Evolutionary conservation across 2,888 invertebrate species (phyloP).

Genomic region (Chrysopilus asiliformis): DNA sequence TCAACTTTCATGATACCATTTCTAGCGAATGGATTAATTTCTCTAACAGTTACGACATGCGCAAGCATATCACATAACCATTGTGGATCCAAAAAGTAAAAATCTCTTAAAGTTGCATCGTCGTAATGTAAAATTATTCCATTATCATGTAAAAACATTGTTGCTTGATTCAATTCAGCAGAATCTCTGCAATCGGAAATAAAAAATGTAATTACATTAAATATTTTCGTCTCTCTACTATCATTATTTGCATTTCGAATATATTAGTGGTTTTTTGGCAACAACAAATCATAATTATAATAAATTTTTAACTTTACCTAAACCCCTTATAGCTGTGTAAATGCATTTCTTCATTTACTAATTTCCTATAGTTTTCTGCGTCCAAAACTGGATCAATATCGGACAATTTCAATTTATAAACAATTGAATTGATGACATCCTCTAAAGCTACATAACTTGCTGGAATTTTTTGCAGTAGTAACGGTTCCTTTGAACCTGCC

Average conservation of each 20-base stretch:
- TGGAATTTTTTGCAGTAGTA: conserved; percentile 89
- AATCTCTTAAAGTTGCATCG: conserved; percentile 83
- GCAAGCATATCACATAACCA: conserved; percentile 98
- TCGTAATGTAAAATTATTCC: conserved; percentile 90
- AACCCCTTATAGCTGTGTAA: conserved; percentile 34
- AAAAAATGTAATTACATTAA: background rate
- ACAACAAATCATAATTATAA: background rate
- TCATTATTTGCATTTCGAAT: no score
- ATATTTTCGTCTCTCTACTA: no score
- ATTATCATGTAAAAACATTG: conserved; percentile 94
- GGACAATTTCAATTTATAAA: conserved; percentile 55
- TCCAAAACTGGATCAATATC: conserved; percentile 69
- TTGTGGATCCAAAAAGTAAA: conserved; percentile 94
- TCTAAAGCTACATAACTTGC: conserved; percentile 91
- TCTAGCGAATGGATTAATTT: conserved; percentile 89
- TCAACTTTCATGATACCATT: conserved; percentile 90
- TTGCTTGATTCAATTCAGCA: conserved; percentile 87
- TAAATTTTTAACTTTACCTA: conserved; percentile 16
- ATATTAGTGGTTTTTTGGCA: no score
- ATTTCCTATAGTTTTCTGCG: conserved; percentile 57
- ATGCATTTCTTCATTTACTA: conserved; percentile 35
- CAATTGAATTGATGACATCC: conserved; percentile 74
- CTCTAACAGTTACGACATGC: conserved; percentile 91
- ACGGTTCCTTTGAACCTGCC: conserved; percentile 78
- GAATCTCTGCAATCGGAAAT: conserved; percentile 57